phyloP scores from a whole-genome alignment of 2,113 vertebrate species.

The Edolisoma coerulescens region DNA sequence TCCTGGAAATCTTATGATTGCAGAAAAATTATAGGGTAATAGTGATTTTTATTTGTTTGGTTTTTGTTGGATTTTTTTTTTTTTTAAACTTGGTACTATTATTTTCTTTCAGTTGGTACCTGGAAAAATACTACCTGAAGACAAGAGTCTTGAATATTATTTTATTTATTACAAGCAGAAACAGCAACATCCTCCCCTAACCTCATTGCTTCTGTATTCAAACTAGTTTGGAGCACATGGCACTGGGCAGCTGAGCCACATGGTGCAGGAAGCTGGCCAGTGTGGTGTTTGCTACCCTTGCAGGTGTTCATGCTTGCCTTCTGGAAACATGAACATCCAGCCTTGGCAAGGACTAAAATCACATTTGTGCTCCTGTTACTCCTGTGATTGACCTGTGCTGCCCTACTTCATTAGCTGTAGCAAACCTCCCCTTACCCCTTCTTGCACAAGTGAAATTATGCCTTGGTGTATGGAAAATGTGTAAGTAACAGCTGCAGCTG shows the following conservation, averaged over 20 bases:
- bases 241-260: background rate
- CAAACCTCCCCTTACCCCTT: background rate
- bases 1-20: background rate
- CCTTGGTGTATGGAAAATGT: background rate
- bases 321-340: background rate
- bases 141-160: background rate
- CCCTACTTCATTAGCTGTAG: background rate
- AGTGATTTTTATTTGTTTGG: background rate
- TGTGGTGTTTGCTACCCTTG: background rate
- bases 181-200: background rate
- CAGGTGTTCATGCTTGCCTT: fast-evolving
- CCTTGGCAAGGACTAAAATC: background rate
- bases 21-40: background rate
- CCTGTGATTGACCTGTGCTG: background rate
- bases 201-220: background rate
- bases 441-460: background rate
- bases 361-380: background rate
- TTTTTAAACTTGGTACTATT: background rate
- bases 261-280: fast-evolving
- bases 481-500: background rate
- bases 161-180: background rate
- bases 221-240: background rate
- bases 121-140: background rate
- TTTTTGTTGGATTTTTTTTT: no score
- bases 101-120: background rate